Evolutionary conservation across 2,888 invertebrate genomes (phyloP), one percentile per base, ranked within the genome.

Genomic region (Helleia helle): DNA sequence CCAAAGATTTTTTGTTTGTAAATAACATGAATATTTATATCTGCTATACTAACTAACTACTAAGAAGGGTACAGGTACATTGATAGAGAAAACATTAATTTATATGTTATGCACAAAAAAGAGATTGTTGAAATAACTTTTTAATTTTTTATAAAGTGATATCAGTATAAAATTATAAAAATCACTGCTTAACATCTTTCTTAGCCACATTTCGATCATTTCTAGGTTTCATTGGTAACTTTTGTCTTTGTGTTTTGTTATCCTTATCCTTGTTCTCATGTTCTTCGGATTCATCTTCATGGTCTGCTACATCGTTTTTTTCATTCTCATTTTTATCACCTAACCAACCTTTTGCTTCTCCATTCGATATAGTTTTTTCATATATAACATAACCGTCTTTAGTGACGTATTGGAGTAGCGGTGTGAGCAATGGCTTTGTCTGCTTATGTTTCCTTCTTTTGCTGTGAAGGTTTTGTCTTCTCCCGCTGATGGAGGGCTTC

Each of bases 351-450:
- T 65, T 72, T 0, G 81, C 81, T 58, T 83, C 80, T 3, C 50
- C 59, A 47, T 71, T 74, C 1, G 71, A 59, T 39, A 83, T 79
- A 27, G 67, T 58, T 50, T 77, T 81, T 49, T 83, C 80, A 49
- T 62, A 83, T 47, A 83, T 74, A 0, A 83, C 81, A 42, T 79
- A 81, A 0, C 81, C 81, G 40, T 81, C 79, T 38, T 77, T 77
- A 1, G 77, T 81, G 0, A 83, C 77, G 36, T 83, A 83, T 42
- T 83, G 81, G 1, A 83, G 51, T 6, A 81, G 57, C 0, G 81
- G 81, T 8, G 77, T 80, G 0, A 81, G 48, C 1, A 74, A 14
- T 31, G 9, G 31, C 4, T 64, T 61, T 34, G 51, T 55, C 8
- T 52, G 59, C 25, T 49, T 53, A 34, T 45, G 54, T 44, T 46